Evolutionary conservation across 1,140 invertebrate genomes (phyloP), one percentile per base, ranked within the genome.

Genomic region (Calephelis virginiensis): DNA sequence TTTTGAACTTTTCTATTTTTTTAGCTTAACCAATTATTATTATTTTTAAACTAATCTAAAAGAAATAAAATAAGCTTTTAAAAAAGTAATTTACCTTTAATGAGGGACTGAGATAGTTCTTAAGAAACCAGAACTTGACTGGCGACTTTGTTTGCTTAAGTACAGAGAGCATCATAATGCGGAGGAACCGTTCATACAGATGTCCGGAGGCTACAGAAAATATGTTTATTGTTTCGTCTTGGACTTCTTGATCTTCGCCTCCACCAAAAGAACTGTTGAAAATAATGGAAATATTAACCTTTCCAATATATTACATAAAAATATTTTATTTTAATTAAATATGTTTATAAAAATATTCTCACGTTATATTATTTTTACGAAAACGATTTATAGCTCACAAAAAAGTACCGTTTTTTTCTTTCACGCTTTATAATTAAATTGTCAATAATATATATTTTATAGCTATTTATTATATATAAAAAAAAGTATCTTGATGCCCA

Each of bases 51-150:
- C 40, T 7, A 1, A 43, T 8, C 49, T 10, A 50, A 60, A 61
- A 2, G 45, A 43, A 8, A 17, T 17, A 38, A 40, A 64, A 48
- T 13, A n/a, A 47, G 38, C 5, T 9, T n/a, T n/a, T 12, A 14
- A 45, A 46, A 12, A 11, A 1, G 9, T 10, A 0, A 14, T 6
- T 87, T 91, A 97, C 96, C 93, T 98, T 99, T 66, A 99, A 94
- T 50, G 97, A 97, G 11, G 98, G 99, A 6, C 98, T 99, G 0
- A 99, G 92, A 90, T 99, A 99, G 92, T 99, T 99, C 88, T 99
- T 99, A 28, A 99, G 91, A 80, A 99, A 99, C 99, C 99, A 99
- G 92, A 99, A 99, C 85, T 99, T 99, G 1, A 99, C 99, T 5
- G 98, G 97, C 3, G 96, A 97, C 68, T 99, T 97, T 0, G 99